Percentiles rank a stretch among this genome's conserved stretches.
These are phyloP conservation scores for Macaca mulatta DNA, from an alignment of 2,113 vertebrate species.

Conservation along the genomic window DNA sequence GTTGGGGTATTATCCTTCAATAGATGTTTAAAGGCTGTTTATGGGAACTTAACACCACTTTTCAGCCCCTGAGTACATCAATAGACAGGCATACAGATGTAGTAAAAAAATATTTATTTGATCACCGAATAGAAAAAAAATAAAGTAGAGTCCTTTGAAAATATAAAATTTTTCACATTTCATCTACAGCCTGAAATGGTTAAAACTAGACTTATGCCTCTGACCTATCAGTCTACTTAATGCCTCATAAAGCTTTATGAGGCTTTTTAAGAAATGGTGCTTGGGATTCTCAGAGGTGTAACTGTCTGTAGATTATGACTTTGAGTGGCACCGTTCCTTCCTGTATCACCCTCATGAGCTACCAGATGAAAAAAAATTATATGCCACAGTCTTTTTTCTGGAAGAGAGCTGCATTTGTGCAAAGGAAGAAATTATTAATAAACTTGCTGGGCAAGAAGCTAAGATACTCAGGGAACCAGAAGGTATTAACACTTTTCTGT, in stretches of 20 bases:
- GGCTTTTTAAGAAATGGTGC: conserved; percentile 48
- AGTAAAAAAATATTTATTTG: not conserved
- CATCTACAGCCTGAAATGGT: not conserved
- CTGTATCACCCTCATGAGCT: not conserved
- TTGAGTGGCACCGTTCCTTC: not conserved
- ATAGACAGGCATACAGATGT: not conserved
- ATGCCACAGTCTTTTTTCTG: not conserved
- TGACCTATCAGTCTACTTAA: conserved; percentile 46
- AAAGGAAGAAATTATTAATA: not conserved
- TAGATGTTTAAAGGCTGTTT: not conserved
- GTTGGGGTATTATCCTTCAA: not conserved
- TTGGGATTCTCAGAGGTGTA: conserved; percentile 37
- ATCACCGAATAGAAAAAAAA: not conserved
- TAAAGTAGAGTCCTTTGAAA: not conserved
- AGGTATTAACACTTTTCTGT: not conserved
- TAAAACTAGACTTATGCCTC: conserved; percentile 32
- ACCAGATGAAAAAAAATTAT: not conserved
- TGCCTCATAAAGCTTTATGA: conserved; percentile 64
- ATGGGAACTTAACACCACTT: not conserved
- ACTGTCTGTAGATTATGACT: conserved; percentile 45
- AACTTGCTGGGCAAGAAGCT: not conserved
- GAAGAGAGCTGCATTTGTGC: not conserved
- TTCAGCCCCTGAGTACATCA: not conserved
- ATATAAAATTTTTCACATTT: not conserved
- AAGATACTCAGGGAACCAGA: not conserved